phyloP scores from a whole-genome alignment of 2,113 vertebrate species.

The Acrocephalus kingi region DNA sequence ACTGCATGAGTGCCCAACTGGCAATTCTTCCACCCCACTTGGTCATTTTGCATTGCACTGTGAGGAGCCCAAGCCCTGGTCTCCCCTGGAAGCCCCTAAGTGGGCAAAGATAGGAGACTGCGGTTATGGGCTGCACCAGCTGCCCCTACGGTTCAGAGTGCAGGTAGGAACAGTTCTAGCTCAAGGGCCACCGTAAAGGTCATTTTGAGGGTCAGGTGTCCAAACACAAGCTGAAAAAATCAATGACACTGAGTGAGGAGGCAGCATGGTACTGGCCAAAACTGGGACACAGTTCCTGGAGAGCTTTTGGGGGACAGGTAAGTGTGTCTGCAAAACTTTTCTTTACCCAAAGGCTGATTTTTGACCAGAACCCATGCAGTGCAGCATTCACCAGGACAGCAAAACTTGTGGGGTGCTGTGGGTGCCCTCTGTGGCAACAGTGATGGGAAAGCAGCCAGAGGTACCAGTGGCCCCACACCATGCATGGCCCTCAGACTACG shows the following conservation, averaged over 20 bases:
- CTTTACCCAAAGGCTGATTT: neutral
- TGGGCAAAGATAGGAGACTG: neutral
- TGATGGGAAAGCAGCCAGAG: neutral
- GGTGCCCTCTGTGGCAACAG: neutral
- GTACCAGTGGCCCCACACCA: neutral
- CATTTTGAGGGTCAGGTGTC: neutral
- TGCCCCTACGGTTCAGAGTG: neutral
- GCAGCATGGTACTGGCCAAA: neutral
- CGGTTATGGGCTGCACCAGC: neutral
- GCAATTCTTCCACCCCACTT: neutral
- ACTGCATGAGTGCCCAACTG: fast-evolving
- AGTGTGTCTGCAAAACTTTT: neutral
- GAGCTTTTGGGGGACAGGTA: fast-evolving
- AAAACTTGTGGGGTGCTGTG: neutral
- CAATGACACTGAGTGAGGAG: neutral
- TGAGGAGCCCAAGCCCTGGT: neutral
- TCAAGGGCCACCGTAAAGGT: neutral
- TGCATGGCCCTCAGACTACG: fast-evolving
- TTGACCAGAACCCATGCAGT: neutral
- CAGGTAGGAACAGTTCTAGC: neutral
- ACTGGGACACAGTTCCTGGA: fast-evolving
- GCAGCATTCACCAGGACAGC: neutral
- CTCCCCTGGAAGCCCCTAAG: neutral
- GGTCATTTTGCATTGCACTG: neutral
- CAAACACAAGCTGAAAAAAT: neutral